Percentiles rank a stretch among this genome's conserved stretches.
These are phyloP conservation scores for Bradysia coprophila DNA, from an alignment of 1,140 invertebrate genomes.

Conservation along the genomic window DNA sequence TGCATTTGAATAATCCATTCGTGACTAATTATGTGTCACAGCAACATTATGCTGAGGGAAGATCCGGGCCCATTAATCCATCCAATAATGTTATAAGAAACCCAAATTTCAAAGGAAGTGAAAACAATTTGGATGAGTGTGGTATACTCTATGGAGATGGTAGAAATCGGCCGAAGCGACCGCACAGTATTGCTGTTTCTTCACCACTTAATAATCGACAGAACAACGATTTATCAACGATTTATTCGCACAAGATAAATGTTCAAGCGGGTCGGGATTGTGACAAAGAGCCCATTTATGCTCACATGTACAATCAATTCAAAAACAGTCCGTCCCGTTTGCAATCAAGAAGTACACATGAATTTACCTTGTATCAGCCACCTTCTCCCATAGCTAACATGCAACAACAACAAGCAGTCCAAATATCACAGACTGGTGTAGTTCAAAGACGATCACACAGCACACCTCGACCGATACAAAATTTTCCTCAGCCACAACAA, in stretches of 20 bases:
- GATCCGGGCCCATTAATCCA: not conserved
- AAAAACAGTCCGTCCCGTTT: not conserved
- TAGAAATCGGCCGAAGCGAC: not conserved
- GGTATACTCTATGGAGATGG: not conserved
- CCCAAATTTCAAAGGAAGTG: not conserved
- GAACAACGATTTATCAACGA: not conserved
- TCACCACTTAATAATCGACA: not conserved
- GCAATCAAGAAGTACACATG: constrained; percentile 3
- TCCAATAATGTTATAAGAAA: not conserved
- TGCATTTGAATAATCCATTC: constrained; percentile 6
- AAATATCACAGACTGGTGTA: constrained; percentile 5
- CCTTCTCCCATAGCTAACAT: constrained; percentile 1
- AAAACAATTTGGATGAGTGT: not conserved
- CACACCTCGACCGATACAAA: constrained; percentile 11
- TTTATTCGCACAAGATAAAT: not conserved
- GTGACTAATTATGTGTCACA: not conserved
- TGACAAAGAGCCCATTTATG: not conserved
- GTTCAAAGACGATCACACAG: constrained; percentile 20
- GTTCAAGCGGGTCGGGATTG: not conserved
- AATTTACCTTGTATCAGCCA: constrained; percentile 3
- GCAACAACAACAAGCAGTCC: not conserved
- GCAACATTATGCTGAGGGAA: not conserved
- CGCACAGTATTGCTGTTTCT: constrained; percentile 3
- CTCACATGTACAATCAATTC: not conserved
- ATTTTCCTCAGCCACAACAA: not conserved